Base-by-base conservation (phyloP, 2,888 invertebrate genomes). In the Gryllus longicercus region DNA sequence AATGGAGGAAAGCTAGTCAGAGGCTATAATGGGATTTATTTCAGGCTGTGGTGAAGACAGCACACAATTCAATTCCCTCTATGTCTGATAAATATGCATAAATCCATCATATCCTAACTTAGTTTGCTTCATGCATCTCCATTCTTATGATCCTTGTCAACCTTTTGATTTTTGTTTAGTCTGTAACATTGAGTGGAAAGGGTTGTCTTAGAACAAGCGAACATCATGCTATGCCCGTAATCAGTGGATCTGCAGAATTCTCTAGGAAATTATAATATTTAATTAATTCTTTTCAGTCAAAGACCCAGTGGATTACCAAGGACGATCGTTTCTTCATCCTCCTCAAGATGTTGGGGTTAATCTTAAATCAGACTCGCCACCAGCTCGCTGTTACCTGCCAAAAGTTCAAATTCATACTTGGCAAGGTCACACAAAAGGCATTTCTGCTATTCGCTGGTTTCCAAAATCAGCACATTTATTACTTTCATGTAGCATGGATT, bases 381-480 rank as follows among this genome's bases (percentile, higher is more conserved):
- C 99, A 0, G 95, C 96, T 81, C 94, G 95, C 85, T 99, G 99
- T 87, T 99, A 98, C 88, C 88, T 99, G 80, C 99, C 99, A 10
- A 99, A 99, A 90, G 92, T 96, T 1, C 95, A 96, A 86, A 94
- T 99, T 82, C 96, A 97, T 88, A 96, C 97, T 0, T 99, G 98
- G 97, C 93, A 95, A 83, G 99, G 99, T 0, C 99, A 99, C 88
- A 95, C 95, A 38, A 99, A 99, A 88, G 98, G 98, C 77, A 93
- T 99, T 84, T 94, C 98, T 0, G 94, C 96, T 0, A 96, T 97
- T 82, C 92, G 96, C 81, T 98, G 98, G 96, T 95, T 98, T 85
- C 99, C 99, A 0, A 90, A 90, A 83, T 95, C 97, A 0, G 99
- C 97, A 0, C 99, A 99, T 88, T 91, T 99, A 81, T 89, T 99